These are phyloP conservation scores for Henricia sp. DNA, from an alignment of 53 echinoderm and acorn worm species.

Conservation along the genomic window DNA sequence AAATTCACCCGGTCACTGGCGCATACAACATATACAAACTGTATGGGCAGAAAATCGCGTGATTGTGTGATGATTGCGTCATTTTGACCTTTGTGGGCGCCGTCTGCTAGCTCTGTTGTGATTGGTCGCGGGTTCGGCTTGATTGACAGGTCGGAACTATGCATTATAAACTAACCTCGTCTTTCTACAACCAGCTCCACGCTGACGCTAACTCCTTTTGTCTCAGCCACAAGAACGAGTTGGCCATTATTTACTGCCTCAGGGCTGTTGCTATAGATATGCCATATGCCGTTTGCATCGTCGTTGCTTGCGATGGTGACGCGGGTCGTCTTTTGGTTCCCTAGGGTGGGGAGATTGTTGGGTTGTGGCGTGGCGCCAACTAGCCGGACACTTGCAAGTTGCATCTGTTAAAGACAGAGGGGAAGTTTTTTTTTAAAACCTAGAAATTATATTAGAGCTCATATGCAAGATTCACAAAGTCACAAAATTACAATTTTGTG, in stretches of 20 bases:
- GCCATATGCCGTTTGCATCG: slow-evolving; percentile 97
- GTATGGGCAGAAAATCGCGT: too few relatives aligned
- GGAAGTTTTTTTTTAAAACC: too few relatives aligned
- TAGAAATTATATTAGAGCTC: too few relatives aligned
- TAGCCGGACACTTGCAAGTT: slow-evolving; percentile 71
- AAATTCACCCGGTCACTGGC: too few relatives aligned
- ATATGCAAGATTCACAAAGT: too few relatives aligned
- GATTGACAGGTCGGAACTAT: too few relatives aligned
- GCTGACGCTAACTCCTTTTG: slow-evolving; percentile 83
- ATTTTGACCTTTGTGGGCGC: too few relatives aligned
- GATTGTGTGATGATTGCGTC: too few relatives aligned
- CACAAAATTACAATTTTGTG: too few relatives aligned
- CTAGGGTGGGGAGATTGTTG: slow-evolving; percentile 81
- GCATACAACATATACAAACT: too few relatives aligned
- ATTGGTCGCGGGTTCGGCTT: too few relatives aligned
- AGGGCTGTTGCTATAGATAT: slow-evolving; percentile 94
- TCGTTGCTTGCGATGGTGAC: slow-evolving; percentile 91
- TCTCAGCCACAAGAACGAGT: slow-evolving; percentile 77
- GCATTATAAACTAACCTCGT: slow-evolving; percentile 75
- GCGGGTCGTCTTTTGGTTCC: slow-evolving; percentile 54
- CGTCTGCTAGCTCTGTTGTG: too few relatives aligned
- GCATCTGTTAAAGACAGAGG: slow-evolving; percentile 81
- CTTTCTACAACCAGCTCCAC: slow-evolving; percentile 93
- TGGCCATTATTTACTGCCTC: slow-evolving; percentile 77
- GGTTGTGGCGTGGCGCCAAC: slow-evolving; percentile 72